Base-by-base conservation (phyloP, 2,797 vertebrate species). In the Smutsia gigantea region DNA sequence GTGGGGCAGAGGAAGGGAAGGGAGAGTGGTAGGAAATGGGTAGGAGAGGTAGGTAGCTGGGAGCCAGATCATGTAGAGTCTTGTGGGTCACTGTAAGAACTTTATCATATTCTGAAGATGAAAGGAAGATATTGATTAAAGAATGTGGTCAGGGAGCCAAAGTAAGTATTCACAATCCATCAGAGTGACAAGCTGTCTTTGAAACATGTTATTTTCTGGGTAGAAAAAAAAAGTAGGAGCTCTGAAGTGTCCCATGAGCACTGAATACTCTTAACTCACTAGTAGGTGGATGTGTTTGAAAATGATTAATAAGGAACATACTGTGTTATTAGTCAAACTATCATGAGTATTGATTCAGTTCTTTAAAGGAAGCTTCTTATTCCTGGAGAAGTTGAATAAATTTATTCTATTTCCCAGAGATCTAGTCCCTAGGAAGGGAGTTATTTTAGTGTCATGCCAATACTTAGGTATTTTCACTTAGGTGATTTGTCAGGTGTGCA, bases 291-390 rank as follows among this genome's bases (percentile, higher is more conserved):
- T 91, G 31, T 95, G 75, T 92, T 91, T 97, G 68, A 95, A 97
- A 95, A 96, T 97, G 90, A 96, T 95, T 96, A 97, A 72, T 94
- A 96, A 88, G 49, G 42, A 93, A 77, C 86, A 90, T 51, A 91
- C 42, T 71, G 55, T 83, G 53, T 34, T 93, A 92, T 85, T 87
- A 88, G 86, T 96, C 46, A 81, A 94, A 42, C 42, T 87, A 95
- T 89, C 42, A 81, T 29, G 93, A 63, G 29, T 94, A 95, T 34
- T 95, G 88, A 97, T 97, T 97, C 81, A 93, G 88, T 86, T 95
- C 64, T 95, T 95, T 64, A 87, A 92, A 42, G n/a, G 94, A 85
- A 95, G 57, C 68, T 90, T 92, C 75, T 79, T 94, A 83, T 75
- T 86, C 95, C 82, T 89, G 39, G 21, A 96, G 82, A 87, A 87